A percentile compares a stretch with the other conserved stretches of the same genome.
Evolutionary conservation across 2,113 vertebrate genomes (phyloP).

Genomic region (Apodemus speciosus): DNA sequence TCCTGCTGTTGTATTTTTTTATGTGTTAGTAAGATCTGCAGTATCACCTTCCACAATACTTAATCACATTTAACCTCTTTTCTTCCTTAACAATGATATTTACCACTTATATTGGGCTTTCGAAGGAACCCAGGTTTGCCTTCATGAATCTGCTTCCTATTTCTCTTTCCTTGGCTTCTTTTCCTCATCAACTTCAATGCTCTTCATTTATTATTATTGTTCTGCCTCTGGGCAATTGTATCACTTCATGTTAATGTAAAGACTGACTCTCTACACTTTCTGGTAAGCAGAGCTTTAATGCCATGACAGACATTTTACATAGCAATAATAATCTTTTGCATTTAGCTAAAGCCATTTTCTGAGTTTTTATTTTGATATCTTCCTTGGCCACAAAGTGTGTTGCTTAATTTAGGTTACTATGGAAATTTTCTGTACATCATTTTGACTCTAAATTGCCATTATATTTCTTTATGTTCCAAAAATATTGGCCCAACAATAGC

Average conservation of each 20-base stretch:
- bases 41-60: not conserved
- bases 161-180: conserved; percentile 14
- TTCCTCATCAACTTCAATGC: not conserved
- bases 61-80: not conserved
- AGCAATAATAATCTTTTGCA: not conserved
- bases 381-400: not conserved
- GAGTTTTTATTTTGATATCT: conserved; percentile 1
- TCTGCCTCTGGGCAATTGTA: not conserved
- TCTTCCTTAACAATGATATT: not conserved
- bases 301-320: not conserved
- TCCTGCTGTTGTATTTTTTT: not conserved
- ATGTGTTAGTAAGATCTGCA: not conserved
- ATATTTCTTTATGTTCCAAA: conserved; percentile 23
- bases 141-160: not conserved
- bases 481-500: not conserved
- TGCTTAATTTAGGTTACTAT: not conserved
- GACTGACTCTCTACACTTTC: not conserved
- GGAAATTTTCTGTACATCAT: not conserved
- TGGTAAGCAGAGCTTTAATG: not conserved
- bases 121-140: not conserved
- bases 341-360: conserved; percentile 4
- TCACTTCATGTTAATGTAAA: not conserved
- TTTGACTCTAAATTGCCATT: not conserved
- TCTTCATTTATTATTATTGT: not conserved
- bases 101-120: not conserved